Evolutionary conservation across 2,113 vertebrate species (phyloP).

Genomic region (Dasyornis broadbenti): DNA sequence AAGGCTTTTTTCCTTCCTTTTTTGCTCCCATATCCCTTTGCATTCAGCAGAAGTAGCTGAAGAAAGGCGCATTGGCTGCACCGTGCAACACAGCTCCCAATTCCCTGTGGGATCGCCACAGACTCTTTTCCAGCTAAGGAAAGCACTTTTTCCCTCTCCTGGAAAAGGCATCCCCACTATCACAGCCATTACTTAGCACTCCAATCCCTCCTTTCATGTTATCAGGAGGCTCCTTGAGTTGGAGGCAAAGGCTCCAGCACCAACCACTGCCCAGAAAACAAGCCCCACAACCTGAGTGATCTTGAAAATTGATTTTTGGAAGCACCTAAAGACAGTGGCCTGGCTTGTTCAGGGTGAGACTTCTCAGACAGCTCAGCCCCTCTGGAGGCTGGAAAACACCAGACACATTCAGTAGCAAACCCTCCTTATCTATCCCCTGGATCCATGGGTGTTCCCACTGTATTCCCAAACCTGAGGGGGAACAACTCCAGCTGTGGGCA

Average conservation of each 20-base stretch:
- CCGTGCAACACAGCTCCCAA: rapidly evolving
- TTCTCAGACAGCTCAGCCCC: neutral
- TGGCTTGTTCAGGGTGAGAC: neutral
- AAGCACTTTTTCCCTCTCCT: neutral
- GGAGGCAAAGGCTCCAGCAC: neutral
- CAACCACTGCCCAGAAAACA: neutral
- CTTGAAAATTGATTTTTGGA: rapidly evolving
- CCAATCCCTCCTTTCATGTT: rapidly evolving
- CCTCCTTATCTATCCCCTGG: neutral
- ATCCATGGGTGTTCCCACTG: rapidly evolving
- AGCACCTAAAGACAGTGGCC: rapidly evolving
- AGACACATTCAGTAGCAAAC: neutral
- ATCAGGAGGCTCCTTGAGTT: rapidly evolving
- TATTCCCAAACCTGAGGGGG: neutral
- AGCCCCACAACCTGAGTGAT: rapidly evolving
- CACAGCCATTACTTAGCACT: rapidly evolving
- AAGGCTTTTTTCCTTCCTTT: rapidly evolving
- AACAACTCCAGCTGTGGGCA: rapidly evolving
- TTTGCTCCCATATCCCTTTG: neutral
- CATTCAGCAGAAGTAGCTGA: neutral
- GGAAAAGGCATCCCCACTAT: neutral
- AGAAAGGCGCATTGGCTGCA: rapidly evolving
- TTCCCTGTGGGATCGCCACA: rapidly evolving
- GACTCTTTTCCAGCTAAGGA: neutral
- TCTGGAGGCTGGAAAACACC: neutral